Percentiles rank a stretch among this genome's conserved stretches.
Evolutionary conservation across 2,113 vertebrate genomes (phyloP).

Genomic region (Cyrtonyx montezumae): DNA sequence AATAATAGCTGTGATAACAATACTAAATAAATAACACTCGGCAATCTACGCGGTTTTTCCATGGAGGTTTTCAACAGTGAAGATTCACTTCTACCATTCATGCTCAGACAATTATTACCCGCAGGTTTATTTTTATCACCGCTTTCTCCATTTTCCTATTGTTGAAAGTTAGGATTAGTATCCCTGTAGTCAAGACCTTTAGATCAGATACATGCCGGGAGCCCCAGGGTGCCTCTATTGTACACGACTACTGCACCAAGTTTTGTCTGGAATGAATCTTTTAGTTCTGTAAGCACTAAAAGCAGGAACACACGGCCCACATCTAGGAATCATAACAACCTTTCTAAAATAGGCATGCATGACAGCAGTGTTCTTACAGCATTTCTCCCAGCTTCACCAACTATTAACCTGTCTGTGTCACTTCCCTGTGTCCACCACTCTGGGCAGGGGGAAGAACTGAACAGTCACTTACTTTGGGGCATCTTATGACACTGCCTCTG

Average conservation of each 20-base stretch:
- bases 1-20: slow-evolving; percentile 17
- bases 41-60: neutral
- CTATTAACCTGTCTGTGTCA: neutral
- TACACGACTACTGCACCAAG: neutral
- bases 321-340: neutral
- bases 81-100: neutral
- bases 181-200: neutral
- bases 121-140: neutral
- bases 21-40: slow-evolving; percentile 18
- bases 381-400: neutral
- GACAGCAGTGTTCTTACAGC: neutral
- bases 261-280: neutral
- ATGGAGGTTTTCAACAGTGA: neutral
- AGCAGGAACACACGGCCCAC: neutral
- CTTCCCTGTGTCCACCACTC: neutral
- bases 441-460: neutral
- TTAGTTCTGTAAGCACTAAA: neutral
- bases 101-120: neutral
- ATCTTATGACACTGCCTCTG: neutral
- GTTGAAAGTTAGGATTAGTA: neutral
- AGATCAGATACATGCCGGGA: neutral
- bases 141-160: neutral
- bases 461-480: neutral
- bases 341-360: neutral
- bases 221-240: slow-evolving; percentile 27